A percentile compares a stretch with the other conserved stretches of the same genome.
Evolutionary conservation across 2,113 vertebrate genomes (phyloP).

Genomic region (Chlamydotis undulata): DNA sequence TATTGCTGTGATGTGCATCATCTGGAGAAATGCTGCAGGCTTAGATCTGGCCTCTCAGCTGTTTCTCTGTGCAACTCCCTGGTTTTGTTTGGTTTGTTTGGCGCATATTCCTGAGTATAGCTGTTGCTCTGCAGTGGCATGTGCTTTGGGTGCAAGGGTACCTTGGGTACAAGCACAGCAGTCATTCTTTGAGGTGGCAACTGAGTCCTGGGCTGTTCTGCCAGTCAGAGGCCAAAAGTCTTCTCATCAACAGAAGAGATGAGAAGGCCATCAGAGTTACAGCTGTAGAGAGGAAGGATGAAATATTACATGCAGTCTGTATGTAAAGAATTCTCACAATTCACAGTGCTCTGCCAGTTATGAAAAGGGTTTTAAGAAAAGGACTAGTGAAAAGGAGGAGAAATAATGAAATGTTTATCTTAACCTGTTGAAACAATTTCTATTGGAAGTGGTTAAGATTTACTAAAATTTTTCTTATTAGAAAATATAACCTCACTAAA

Average conservation of each 20-base stretch:
- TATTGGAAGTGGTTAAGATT: neutral
- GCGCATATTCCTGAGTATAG: neutral
- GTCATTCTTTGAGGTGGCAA: neutral
- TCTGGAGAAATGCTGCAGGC: slow-evolving; percentile 24
- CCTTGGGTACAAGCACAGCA: neutral
- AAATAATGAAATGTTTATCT: neutral
- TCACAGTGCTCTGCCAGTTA: neutral
- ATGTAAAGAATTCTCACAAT: neutral
- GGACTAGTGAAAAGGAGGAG: neutral
- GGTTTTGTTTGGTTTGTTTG: neutral
- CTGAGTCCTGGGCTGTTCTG: neutral
- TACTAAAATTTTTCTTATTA: neutral
- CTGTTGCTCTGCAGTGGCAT: neutral
- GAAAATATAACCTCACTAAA: neutral
- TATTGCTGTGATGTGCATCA: neutral
- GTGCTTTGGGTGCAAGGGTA: neutral
- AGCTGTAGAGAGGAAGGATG: neutral
- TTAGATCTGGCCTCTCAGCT: slow-evolving; percentile 1
- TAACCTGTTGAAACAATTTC: neutral
- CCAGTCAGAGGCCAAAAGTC: neutral
- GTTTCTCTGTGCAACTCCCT: neutral
- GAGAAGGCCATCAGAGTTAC: neutral
- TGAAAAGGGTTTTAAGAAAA: neutral
- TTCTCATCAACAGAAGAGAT: neutral
- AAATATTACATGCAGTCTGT: neutral